phyloP scores from a whole-genome alignment of 2,888 invertebrate genomes.

The Hyposoter dolosus region DNA sequence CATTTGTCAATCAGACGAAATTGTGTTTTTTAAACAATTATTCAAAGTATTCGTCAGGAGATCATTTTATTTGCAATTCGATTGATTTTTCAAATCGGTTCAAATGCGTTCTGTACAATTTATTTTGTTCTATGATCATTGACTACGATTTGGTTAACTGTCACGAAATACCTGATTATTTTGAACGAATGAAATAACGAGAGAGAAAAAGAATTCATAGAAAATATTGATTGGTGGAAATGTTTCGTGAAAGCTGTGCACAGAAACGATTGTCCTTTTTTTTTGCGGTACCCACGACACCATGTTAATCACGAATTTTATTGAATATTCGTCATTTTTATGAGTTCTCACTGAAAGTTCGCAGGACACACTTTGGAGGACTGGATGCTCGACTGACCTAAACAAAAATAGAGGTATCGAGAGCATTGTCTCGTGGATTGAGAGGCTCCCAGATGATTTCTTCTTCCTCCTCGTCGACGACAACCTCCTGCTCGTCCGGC shows the following conservation, averaged over 20 bases:
- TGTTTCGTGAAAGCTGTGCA: conserved; percentile 44
- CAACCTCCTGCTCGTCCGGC: conserved; percentile 23
- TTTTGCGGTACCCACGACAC: conserved; percentile 21
- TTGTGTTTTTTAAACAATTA: neutral
- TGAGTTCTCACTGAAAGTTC: neutral
- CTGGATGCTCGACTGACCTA: conserved; percentile 15
- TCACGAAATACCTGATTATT: neutral
- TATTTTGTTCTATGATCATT: neutral
- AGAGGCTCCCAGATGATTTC: conserved; percentile 66
- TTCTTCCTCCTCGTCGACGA: conserved; percentile 37
- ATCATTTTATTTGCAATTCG: neutral
- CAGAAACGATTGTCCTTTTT: conserved; percentile 50
- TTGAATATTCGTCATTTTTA: neutral
- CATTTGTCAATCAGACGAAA: neutral
- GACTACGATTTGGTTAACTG: neutral
- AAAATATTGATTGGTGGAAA: neutral
- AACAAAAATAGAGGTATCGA: conserved; percentile 61
- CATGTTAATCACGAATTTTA: conserved; percentile 1
- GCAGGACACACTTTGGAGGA: neutral
- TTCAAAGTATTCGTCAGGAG: neutral
- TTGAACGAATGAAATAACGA: neutral
- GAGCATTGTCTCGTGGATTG: conserved; percentile 52
- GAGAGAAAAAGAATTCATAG: neutral
- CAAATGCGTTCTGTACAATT: conserved; percentile 1
- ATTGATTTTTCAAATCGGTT: conserved; percentile 1